Base-by-base conservation (phyloP, 64 coral and sea anemone genomes). In the Cladopsammia gracilis region DNA sequence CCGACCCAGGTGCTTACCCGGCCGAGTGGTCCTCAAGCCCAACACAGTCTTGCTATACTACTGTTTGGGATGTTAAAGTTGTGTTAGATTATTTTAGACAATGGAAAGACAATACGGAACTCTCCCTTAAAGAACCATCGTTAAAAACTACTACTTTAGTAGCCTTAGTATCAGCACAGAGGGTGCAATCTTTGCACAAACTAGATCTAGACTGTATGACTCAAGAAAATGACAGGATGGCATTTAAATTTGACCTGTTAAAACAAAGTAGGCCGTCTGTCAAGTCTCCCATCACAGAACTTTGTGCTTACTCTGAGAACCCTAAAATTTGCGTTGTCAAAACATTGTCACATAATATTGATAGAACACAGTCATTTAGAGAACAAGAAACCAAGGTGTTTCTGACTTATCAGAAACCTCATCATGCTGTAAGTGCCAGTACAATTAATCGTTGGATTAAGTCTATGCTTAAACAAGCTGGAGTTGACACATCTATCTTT, bases 401-500 rank as follows among this genome's bases (percentile, higher is more conserved):
- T 81, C 25, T 81, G 77, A 81, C 77, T 24, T 62, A 85, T 48
- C 81, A 85, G 16, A 81, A 58, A 20, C 78, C 56, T 34, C 56
- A 81, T 81, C 54, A 81, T 81, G 56, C 78, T 81, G 78, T 59
- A 42, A 57, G 78, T 81, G 24, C 78, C 18, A 79, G 76, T 62
- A 89, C 68, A 3, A 25, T 82, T 15, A 47, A 44, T 18, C 43
- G 78, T 49, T 82, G 78, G 78, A 82, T 82, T 18, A 82, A 82
- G 78, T 82, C 78, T 49, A 49, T 42, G 15, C 43, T 82, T 12
- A 60, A 19, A 52, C 46, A 56, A 82, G 78, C 78, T 82, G 78
- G 78, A 26, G 15, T 82, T 82, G 54, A 82, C 42, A 82, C 78
- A 82, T 25, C 12, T 82, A 51, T 22, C 16, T 82, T 82, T 82